phyloP scores from a whole-genome alignment of 2,797 vertebrate genomes.

The Fundulus diaphanus region DNA sequence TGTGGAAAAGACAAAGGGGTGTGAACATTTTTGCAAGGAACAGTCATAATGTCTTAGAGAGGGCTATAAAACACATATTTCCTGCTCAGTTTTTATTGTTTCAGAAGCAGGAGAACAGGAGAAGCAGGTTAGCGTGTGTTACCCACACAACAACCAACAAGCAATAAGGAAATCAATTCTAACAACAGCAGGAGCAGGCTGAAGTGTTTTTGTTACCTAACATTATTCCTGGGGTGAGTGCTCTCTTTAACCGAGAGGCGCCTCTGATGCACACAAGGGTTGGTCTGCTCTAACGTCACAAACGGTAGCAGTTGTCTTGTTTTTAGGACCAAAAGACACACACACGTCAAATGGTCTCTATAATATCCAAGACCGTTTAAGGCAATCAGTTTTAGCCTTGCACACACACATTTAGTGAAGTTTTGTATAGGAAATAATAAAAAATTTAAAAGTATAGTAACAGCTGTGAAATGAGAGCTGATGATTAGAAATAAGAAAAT shows the following conservation, averaged over 20 bases:
- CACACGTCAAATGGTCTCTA: too few species aligned
- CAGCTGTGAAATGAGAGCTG: too few species aligned
- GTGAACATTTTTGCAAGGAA: not conserved
- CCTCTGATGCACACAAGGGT: not conserved
- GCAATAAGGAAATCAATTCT: constrained; percentile 11
- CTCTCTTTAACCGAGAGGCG: not conserved
- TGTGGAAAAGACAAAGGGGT: not conserved
- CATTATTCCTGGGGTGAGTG: constrained; percentile 5
- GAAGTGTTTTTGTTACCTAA: constrained; percentile 16
- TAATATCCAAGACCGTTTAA: too few species aligned
- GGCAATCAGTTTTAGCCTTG: too few species aligned
- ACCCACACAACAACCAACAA: not conserved
- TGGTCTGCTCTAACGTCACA: not conserved
- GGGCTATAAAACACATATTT: not conserved
- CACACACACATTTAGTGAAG: not conserved
- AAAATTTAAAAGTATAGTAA: too few species aligned
- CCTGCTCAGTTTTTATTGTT: not conserved
- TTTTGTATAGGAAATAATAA: too few species aligned
- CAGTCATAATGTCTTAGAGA: not conserved
- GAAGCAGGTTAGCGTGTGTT: not conserved
- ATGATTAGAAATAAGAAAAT: too few species aligned
- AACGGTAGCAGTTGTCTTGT: not conserved
- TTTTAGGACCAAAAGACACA: not conserved
- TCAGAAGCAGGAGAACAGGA: not conserved
- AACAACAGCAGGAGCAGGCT: not conserved